Conservation (phyloP, 2,888 invertebrate genomes). For the Resseliella maxima region DNA sequence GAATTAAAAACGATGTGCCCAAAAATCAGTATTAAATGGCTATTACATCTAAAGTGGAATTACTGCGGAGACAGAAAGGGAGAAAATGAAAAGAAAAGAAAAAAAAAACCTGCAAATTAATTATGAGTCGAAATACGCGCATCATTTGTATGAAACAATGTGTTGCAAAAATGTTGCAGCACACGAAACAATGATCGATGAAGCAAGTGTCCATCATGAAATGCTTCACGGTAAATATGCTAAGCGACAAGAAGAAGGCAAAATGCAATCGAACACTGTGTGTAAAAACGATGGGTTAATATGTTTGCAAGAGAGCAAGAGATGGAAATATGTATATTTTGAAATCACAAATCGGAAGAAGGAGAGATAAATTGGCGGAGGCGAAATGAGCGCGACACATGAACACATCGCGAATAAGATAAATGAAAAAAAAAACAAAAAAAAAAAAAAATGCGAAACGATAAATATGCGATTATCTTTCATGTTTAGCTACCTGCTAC, state of each 20-base stretch:
- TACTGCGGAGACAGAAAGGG: neutral
- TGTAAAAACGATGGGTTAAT: neutral
- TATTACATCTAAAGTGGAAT: slow-evolving; percentile 7
- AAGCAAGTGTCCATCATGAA: neutral
- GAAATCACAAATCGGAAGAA: neutral
- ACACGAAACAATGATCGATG: neutral
- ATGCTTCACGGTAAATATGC: neutral
- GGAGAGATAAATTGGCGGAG: neutral
- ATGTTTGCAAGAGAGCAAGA: neutral
- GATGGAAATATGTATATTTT: no score
- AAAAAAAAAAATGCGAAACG: slow-evolving; percentile 50
- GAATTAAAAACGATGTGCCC: neutral
- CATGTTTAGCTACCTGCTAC: slow-evolving; percentile 42
- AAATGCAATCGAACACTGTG: neutral
- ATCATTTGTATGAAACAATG: slow-evolving; percentile 27
- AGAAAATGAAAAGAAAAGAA: neutral
- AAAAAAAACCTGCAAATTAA: slow-evolving; percentile 3
- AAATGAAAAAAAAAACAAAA: no score
- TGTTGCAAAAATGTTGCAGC: neutral
- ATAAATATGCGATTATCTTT: slow-evolving; percentile 55
- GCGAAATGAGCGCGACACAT: neutral
- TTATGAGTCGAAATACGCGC: slow-evolving; percentile 5
- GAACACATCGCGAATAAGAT: slow-evolving; percentile 21
- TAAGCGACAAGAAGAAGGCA: neutral
- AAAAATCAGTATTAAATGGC: slow-evolving; percentile 51